phyloP scores from a whole-genome alignment of 2,797 vertebrate species.

The Falco columbarius region DNA sequence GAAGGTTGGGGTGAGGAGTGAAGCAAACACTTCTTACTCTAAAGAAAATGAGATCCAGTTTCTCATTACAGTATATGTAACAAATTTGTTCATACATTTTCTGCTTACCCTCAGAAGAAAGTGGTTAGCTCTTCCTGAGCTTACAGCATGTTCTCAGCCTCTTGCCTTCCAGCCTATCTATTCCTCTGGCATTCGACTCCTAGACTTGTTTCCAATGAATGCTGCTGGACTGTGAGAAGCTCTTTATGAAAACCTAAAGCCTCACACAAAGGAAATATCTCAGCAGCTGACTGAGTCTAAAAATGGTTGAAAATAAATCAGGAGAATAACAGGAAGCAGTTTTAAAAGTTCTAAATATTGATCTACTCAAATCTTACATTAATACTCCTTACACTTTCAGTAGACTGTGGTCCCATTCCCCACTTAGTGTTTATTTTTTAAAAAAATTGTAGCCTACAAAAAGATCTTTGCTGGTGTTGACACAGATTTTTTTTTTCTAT shows the following conservation, averaged over 20 bases:
- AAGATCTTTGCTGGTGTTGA: not conserved
- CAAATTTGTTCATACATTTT: not conserved
- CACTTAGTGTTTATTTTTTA: not conserved
- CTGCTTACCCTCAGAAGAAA: not conserved
- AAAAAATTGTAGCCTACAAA: not conserved
- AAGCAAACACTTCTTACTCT: not conserved
- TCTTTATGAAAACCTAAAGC: not conserved
- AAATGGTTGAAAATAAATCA: slow-evolving; percentile 10
- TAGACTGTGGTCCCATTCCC: not conserved
- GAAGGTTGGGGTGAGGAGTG: not conserved
- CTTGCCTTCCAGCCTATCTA: not conserved
- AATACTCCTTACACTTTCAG: not conserved
- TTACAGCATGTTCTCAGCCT: not conserved
- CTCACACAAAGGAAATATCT: slow-evolving; percentile 8
- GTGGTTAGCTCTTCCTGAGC: not conserved
- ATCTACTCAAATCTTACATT: not conserved
- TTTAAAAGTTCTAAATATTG: slow-evolving; percentile 29
- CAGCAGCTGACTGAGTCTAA: not conserved
- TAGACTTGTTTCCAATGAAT: not conserved
- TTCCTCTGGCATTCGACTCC: not conserved
- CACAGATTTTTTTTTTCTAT: not conserved
- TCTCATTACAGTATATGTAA: not conserved
- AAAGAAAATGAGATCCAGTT: not conserved
- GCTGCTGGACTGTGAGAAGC: not conserved
- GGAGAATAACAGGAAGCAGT: slow-evolving; percentile 34